Percentiles rank a stretch among this genome's conserved stretches.
These are phyloP conservation scores for Cricetomys ansorgei DNA, from an alignment of 2,113 vertebrate genomes.

Conservation along the genomic window DNA sequence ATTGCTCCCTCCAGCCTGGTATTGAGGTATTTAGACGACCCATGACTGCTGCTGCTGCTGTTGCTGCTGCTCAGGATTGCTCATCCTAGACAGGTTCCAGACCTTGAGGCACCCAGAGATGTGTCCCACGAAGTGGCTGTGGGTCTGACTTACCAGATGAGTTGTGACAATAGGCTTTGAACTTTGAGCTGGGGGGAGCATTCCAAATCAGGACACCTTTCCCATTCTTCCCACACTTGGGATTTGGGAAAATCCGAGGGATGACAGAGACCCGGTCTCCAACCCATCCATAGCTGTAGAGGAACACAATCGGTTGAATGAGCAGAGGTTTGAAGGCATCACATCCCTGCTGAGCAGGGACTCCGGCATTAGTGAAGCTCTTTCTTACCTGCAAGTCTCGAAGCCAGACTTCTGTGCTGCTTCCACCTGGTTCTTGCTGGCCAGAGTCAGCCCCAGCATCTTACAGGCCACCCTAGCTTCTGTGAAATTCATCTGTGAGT, in stretches of 20 bases:
- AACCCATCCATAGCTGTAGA: conserved; percentile 93
- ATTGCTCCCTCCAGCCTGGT: background rate
- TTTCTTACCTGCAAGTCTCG: conserved; percentile 93
- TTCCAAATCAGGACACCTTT: conserved; percentile 89
- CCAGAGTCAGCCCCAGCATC: conserved; percentile 86
- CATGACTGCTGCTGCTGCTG: background rate
- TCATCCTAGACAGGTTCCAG: background rate
- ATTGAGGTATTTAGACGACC: background rate
- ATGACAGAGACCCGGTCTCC: conserved; percentile 89
- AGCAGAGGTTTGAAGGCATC: background rate
- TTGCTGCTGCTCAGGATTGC: background rate
- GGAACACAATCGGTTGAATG: conserved; percentile 64
- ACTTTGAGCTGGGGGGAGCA: background rate
- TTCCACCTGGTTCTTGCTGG: conserved; percentile 88
- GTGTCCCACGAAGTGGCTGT: background rate
- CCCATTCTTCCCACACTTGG: conserved; percentile 88
- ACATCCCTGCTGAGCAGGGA: background rate
- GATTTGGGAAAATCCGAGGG: conserved; percentile 87
- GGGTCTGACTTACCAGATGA: conserved; percentile 89
- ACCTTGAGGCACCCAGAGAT: background rate
- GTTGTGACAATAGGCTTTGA: conserved; percentile 92
- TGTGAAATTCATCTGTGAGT: conserved; percentile 85
- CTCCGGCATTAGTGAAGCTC: background rate
- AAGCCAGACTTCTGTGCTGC: conserved; percentile 87
- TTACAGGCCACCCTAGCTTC: conserved; percentile 88